phyloP scores from a whole-genome alignment of 2,113 vertebrate genomes.

The Argyrosomus japonicus region DNA sequence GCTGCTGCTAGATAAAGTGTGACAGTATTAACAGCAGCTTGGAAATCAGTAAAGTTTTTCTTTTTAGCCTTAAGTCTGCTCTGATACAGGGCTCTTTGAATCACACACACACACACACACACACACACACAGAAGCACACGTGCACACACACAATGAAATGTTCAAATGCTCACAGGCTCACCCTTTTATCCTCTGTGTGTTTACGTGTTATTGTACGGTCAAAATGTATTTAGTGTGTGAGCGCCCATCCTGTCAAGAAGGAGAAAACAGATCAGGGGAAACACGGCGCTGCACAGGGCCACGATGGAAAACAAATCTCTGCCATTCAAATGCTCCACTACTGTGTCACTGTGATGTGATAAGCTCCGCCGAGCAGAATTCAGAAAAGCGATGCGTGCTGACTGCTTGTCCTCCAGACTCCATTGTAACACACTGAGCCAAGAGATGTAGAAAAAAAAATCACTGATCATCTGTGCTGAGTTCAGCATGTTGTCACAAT shows the following conservation, averaged over 20 bases:
- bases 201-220: background rate
- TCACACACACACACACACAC: background rate
- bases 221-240: conserved; percentile 29
- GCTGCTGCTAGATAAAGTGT: conserved; percentile 12
- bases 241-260: conserved; percentile 13
- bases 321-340: conserved; percentile 34
- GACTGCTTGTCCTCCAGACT: conserved; percentile 4
- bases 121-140: conserved; percentile 4
- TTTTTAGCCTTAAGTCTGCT: conserved; percentile 1
- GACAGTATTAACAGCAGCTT: conserved; percentile 12
- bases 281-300: conserved; percentile 27
- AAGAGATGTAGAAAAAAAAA: background rate
- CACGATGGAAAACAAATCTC: conserved; percentile 60
- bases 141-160: background rate
- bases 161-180: background rate
- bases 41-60: conserved; percentile 8
- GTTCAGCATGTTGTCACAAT: background rate
- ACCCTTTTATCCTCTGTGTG: background rate
- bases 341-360: conserved; percentile 21
- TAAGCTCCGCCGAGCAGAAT: conserved; percentile 30
- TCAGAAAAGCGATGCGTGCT: conserved; percentile 8
- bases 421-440: background rate
- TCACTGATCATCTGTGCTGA: background rate
- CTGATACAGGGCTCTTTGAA: conserved; percentile 9
- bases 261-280: conserved; percentile 23